Evolutionary conservation across 1,140 invertebrate genomes (phyloP).

Genomic region (Sesamia nonagrioides): DNA sequence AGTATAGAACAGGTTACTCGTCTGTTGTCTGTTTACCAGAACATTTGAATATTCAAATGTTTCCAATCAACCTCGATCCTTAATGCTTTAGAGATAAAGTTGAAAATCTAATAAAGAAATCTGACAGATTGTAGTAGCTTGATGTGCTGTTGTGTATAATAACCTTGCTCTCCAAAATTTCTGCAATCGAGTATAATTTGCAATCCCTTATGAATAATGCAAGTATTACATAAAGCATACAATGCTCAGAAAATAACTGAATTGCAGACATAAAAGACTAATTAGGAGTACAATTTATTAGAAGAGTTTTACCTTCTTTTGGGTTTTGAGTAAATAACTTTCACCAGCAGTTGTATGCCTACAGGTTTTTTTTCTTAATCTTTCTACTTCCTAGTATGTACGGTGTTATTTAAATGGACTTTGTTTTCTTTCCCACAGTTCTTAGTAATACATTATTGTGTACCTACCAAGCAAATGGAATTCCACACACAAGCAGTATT

Average conservation of each 20-base stretch:
- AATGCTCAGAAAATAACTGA: background rate
- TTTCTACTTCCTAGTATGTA: constrained; percentile 34
- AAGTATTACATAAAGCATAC: constrained; percentile 14
- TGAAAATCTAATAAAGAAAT: too few species aligned
- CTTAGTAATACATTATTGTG: constrained; percentile 20
- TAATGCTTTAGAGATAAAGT: too few species aligned
- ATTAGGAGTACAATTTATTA: constrained; percentile 19
- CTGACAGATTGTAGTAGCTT: too few species aligned
- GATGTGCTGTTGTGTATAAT: too few species aligned
- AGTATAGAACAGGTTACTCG: too few species aligned
- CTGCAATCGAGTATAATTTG: background rate
- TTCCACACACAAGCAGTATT: too few species aligned
- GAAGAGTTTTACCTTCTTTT: constrained; percentile 21
- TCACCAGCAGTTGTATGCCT: constrained; percentile 28
- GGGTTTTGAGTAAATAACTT: constrained; percentile 36
- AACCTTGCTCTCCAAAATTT: constrained; percentile 1
- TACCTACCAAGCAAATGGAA: background rate
- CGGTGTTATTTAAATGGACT: constrained; percentile 21
- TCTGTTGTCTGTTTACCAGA: too few species aligned
- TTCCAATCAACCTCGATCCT: too few species aligned
- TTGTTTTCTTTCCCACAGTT: constrained; percentile 38
- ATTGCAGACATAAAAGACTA: background rate
- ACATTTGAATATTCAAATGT: too few species aligned
- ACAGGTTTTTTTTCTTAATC: background rate
- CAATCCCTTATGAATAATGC: background rate